Base-by-base conservation (phyloP, 2,113 vertebrate species). In the Seriola rivoliana region DNA sequence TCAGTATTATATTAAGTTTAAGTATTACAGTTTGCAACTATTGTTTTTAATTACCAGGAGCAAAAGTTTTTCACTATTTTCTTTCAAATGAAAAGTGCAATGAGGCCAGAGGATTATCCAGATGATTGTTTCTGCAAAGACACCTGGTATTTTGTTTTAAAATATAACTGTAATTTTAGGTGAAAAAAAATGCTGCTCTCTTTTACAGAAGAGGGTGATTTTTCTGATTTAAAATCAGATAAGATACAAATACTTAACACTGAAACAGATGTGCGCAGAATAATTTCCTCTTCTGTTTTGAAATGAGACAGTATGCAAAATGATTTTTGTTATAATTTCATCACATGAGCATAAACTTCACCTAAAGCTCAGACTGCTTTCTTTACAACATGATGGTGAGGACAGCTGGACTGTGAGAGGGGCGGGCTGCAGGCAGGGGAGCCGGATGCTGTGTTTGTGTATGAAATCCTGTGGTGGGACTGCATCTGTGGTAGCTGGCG, bases 361-460 rank as follows among this genome's bases (percentile, higher is more conserved):
- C 73, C 73, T 68, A 38, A 71, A 92, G 59, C 89, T n/a, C 34
- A 17, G 72, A 23, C 36, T 50, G 42, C 48, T 66, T 21, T 87
- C 80, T 87, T 85, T 58, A 46, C 40, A 65, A 64, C 60, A 17
- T 80, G 78, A 89, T 85, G 79, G 69, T 71, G 85, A 78, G 80
- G 1, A 88, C 59, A 74, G 89, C 85, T 78, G 86, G 89, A 78
- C 66, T 85, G 82, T 65, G 92, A 65, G 71, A 84, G 86, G 79
- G 86, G 60, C 59, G 68, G 80, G 46, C 78, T 85, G 88, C 54
- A 84, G 87, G 82, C 71, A 29, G 73, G 68, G 85, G 81, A 82
- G 72, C 85, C 63, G 63, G 3, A 88, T 82, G 80, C 91, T 86
- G 85, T 89, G 91, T 93, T 92, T 94, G 90, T 93, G 90, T 94